Evolutionary conservation across 2,888 invertebrate genomes (phyloP).

Genomic region (Apodemia mormo): DNA sequence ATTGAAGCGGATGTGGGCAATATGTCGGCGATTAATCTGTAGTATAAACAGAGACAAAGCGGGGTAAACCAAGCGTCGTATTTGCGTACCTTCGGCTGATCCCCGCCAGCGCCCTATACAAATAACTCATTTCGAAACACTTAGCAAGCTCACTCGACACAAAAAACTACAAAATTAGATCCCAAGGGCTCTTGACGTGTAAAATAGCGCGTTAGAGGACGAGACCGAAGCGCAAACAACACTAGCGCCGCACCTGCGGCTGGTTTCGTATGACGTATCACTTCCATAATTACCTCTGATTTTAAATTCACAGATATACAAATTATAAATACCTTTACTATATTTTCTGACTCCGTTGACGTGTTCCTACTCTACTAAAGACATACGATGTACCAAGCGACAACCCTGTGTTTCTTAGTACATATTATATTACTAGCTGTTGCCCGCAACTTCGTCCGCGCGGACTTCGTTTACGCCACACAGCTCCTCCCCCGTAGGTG

Average conservation of each 20-base stretch:
- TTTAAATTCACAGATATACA: not conserved
- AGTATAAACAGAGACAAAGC: conserved; percentile 14
- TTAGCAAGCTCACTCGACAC: conserved; percentile 63
- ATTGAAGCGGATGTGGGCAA: conserved; percentile 3
- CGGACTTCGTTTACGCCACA: too few species aligned
- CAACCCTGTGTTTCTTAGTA: too few species aligned
- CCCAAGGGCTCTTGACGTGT: conserved; percentile 62
- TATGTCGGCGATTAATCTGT: conserved; percentile 1
- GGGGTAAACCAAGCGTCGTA: conserved; percentile 36
- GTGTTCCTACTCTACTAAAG: too few species aligned
- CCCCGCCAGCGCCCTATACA: conserved; percentile 62
- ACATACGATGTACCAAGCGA: too few species aligned
- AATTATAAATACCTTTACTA: too few species aligned
- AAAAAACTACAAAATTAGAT: conserved; percentile 65
- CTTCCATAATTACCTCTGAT: not conserved
- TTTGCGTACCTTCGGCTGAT: conserved; percentile 43
- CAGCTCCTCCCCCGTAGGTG: too few species aligned
- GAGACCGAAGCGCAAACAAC: conserved; percentile 32
- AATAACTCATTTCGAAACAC: conserved; percentile 72
- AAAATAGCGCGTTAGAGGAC: conserved; percentile 58
- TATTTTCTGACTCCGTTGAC: too few species aligned
- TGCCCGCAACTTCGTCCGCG: too few species aligned
- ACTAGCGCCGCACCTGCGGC: conserved; percentile 46
- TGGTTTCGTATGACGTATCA: not conserved
- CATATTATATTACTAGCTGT: too few species aligned